Conservation (phyloP, 2,888 invertebrate genomes). For the Suillia variegata region DNA sequence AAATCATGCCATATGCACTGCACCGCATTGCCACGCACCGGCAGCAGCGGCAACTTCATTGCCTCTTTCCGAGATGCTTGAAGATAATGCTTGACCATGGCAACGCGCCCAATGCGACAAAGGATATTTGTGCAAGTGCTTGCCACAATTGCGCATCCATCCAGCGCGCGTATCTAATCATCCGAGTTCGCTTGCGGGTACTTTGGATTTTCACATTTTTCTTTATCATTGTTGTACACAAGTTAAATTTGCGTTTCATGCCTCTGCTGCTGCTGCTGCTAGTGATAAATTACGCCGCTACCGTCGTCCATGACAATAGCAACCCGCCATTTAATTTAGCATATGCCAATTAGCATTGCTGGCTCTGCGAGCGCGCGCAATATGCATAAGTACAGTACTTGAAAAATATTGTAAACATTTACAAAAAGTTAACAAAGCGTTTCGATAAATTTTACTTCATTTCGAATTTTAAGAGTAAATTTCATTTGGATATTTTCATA, state of each 20-base stretch:
- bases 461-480: too few relatives aligned
- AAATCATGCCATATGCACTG: not conserved
- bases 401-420: too few relatives aligned
- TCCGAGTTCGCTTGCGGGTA: not conserved
- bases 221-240: too few relatives aligned
- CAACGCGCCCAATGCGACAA: not conserved
- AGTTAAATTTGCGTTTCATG: too few relatives aligned
- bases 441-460: too few relatives aligned
- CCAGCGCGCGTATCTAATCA: not conserved
- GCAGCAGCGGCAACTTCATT: too few relatives aligned
- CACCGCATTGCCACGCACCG: too few relatives aligned
- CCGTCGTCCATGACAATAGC: not conserved
- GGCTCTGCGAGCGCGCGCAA: not conserved
- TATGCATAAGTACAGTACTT: too few relatives aligned
- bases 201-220: too few relatives aligned
- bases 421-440: too few relatives aligned
- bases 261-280: not conserved
- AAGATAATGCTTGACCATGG: not conserved
- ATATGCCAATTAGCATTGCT: slow-evolving; percentile 48
- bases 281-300: not conserved
- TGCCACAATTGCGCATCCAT: not conserved
- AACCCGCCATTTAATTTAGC: slow-evolving; percentile 40
- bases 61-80: not conserved
- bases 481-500: too few relatives aligned
- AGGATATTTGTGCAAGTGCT: not conserved